Evolutionary conservation across 2,113 vertebrate species (phyloP), one percentile per base, ranked within the genome.

Genomic region (Nothobranchius furzeri): DNA sequence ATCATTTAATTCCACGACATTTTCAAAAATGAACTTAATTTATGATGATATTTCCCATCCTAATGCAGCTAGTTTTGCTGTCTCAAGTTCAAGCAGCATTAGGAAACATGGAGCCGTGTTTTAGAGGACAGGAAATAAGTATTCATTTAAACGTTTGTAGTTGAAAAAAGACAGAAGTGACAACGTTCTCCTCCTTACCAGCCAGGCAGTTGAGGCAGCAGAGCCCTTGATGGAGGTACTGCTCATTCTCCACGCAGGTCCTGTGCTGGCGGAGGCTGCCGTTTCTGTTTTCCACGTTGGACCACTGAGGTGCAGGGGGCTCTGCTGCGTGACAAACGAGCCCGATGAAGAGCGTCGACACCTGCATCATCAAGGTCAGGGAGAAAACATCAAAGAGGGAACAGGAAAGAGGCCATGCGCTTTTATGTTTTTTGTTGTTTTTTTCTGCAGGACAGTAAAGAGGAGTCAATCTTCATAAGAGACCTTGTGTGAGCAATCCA

Each of bases 181-280:
- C 2, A 3, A 7, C 42, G 15, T 55, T 25, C 20, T 60, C 59
- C 0, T 60, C 15, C 92, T 92, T 76, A 94, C 93, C 93, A 12
- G 92, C 92, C 25, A 85, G 83, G 75, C 93, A 94, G 53, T 94
- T 93, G 57, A 82, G 87, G 86, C 93, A 94, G 84, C 93, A 94
- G 64, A 88, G 72, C 8, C 82, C 83, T n/a, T 78, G 83, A 72
- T 89, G 65, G 25, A 64, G 68, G 71, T 93, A 94, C 79, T 94
- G 87, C 60, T 90, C 67, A 17, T 94, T 90, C 81, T 94, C 93
- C 20, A 88, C 4, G 3, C 93, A 94, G 0, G 20, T 24, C 6
- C 74, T 67, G 73, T 81, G 87, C 6, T 43, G 81, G 5, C 72
- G 79, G 0, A 84, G 45, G 1, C 90, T 94, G 37, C 53, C 59